A percentile compares a stretch with the other conserved stretches of the same genome.
phyloP scores from a whole-genome alignment of 1,140 invertebrate genomes.

The Drosophila kanapiae region DNA sequence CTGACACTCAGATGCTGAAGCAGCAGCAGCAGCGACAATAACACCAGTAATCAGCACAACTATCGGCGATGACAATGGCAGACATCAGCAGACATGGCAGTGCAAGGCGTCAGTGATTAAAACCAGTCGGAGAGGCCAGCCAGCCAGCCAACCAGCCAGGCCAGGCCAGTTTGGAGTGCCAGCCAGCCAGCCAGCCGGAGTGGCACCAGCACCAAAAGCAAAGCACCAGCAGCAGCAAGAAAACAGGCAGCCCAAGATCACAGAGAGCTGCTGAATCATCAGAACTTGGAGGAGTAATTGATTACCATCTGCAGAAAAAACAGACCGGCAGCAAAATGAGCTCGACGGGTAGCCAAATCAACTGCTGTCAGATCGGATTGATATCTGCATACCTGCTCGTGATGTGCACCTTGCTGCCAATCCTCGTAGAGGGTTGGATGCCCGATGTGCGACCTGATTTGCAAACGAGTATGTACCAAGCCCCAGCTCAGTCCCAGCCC shows the following conservation, averaged over 20 bases:
- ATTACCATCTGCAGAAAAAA: slow-evolving; percentile 5
- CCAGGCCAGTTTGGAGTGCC: slow-evolving; percentile 29
- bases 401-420: slow-evolving; percentile 14
- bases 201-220: slow-evolving; percentile 56
- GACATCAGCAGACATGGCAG: slow-evolving; percentile 72
- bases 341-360: slow-evolving; percentile 35
- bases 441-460: slow-evolving; percentile 84
- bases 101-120: slow-evolving; percentile 80
- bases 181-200: slow-evolving; percentile 58
- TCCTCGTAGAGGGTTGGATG: slow-evolving; percentile 67
- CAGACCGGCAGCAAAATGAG: slow-evolving; percentile 21
- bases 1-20: slow-evolving; percentile 48
- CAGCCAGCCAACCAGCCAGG: slow-evolving; percentile 37
- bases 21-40: slow-evolving; percentile 41
- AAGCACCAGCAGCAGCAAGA: slow-evolving; percentile 6
- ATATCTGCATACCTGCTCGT: slow-evolving; percentile 14
- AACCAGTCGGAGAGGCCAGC: slow-evolving; percentile 69
- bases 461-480: slow-evolving; percentile 73
- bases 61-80: slow-evolving; percentile 68
- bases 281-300: slow-evolving; percentile 30
- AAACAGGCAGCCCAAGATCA: slow-evolving; percentile 7
- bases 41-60: slow-evolving; percentile 52
- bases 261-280: slow-evolving; percentile 39
- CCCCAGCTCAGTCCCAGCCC: background rate
- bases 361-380: background rate